Base-by-base conservation (phyloP, 2,888 invertebrate species). In the Megastigmus dorsalis region DNA sequence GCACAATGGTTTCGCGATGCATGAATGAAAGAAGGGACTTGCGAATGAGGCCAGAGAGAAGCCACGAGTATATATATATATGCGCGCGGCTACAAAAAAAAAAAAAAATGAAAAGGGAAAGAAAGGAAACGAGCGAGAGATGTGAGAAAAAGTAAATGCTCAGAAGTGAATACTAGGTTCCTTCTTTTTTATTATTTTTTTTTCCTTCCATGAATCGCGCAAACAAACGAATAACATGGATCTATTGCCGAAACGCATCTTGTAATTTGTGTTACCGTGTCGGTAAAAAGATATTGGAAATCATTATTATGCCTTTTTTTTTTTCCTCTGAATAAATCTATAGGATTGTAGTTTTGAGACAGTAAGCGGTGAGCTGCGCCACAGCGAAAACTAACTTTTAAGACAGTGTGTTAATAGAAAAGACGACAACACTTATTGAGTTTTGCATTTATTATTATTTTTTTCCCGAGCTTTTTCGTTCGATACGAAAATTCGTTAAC, bases 1-100 rank as follows among this genome's bases (percentile, higher is more conserved):
- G 55, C 69, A 78, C 79, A 79, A 78, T 79, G 77, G 79, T 79
- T 77, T 79, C 74, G 79, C 79, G 80, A 72, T 72, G 57, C 38
- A 65, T 57, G 65, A 65, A 72, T 66, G 78, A 78, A 78, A 77
- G 77, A 79, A 78, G 77, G 77, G 75, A 72, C 38, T 50, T 33
- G 52, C 30, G 59, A 65, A 66, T 72, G 65, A 72, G 65, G 65
- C 59, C 65, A 63, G 50, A 48, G 6, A 15, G n/a, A n/a, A n/a
- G n/a, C n/a, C n/a, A n/a, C n/a, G n/a, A n/a, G n/a, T n/a, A n/a
- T n/a, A n/a, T n/a, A n/a, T n/a, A n/a, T n/a, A n/a, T n/a, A n/a
- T n/a, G n/a, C n/a, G n/a, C 33, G 52, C 36, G 50, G 48, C 45
- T 59, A 60, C 18, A 36, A 20, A 23, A 15, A 38, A 60, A 28